A percentile compares a stretch with the other conserved stretches of the same genome.
phyloP scores from a whole-genome alignment of 1,140 invertebrate species.

The Pristionchus pacificus region DNA sequence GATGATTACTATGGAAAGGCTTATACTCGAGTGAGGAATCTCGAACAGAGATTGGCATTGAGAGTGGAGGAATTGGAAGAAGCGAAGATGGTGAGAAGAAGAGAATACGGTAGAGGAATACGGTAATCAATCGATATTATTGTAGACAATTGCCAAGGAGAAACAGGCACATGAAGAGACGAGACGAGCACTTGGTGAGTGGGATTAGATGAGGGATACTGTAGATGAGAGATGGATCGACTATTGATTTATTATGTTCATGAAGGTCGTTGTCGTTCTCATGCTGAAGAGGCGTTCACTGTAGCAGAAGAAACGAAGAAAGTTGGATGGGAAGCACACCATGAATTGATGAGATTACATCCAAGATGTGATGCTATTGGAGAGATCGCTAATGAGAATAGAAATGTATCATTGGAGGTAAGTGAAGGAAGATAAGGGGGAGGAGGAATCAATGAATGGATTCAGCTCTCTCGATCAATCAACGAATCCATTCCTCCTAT shows the following conservation, averaged over 20 bases:
- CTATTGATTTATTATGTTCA: not conserved
- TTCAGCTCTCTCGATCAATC: no score
- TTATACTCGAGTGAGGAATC: conserved; percentile 31
- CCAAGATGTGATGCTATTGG: no score
- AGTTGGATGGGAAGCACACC: no score
- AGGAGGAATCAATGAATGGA: no score
- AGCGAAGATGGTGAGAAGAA: not conserved
- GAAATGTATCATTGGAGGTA: no score
- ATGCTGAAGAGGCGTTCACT: no score
- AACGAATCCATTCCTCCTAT: no score
- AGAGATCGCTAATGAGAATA: no score
- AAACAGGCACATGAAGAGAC: not conserved
- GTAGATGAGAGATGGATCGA: not conserved
- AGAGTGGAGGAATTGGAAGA: not conserved
- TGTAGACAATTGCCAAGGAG: not conserved
- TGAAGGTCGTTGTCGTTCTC: no score
- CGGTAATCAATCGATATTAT: not conserved
- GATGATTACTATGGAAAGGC: conserved; percentile 43
- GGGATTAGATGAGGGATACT: not conserved
- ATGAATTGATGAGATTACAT: no score
- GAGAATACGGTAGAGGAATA: not conserved
- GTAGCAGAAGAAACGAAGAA: no score
- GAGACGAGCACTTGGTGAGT: not conserved
- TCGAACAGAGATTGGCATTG: conserved; percentile 4
- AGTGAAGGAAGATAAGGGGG: no score